Percentiles rank a stretch among this genome's conserved stretches.
Evolutionary conservation across 2,888 invertebrate species (phyloP).

Genomic region (Entomobrya multifasciata): DNA sequence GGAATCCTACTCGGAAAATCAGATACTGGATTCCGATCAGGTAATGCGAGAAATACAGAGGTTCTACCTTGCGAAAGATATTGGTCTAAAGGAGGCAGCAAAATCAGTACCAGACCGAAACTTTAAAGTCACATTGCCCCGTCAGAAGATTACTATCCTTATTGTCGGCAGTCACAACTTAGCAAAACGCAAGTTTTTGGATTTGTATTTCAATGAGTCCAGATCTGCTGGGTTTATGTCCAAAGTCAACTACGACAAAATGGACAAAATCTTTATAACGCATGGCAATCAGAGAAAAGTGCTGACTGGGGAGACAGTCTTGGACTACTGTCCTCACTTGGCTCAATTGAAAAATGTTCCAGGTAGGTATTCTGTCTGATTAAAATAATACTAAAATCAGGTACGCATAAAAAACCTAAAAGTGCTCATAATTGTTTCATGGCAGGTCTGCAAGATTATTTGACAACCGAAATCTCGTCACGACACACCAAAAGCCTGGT

Average conservation of each 20-base stretch:
- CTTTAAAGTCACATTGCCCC: constrained; percentile 32
- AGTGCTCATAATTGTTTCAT: neutral
- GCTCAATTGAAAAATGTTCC: constrained; percentile 56
- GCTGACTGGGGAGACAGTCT: constrained; percentile 47
- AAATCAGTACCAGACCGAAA: constrained; percentile 11
- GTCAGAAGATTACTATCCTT: constrained; percentile 52
- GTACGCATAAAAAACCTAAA: neutral
- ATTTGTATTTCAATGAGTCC: constrained; percentile 48
- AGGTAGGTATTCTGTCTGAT: constrained; percentile 1
- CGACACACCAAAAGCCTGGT: constrained; percentile 48
- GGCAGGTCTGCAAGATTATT: constrained; percentile 47
- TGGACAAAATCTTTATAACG: constrained; percentile 57
- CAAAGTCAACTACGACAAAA: constrained; percentile 48
- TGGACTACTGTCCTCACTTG: constrained; percentile 64
- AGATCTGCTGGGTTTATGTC: constrained; percentile 19
- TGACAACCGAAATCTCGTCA: constrained; percentile 52
- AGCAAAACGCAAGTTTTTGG: constrained; percentile 58
- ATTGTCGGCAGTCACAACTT: constrained; percentile 33
- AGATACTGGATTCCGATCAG: constrained; percentile 31
- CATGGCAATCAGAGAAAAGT: constrained; percentile 44
- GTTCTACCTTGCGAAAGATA: constrained; percentile 16
- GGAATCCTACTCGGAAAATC: neutral
- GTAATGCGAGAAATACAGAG: constrained; percentile 58
- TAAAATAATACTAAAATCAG: too few species aligned
- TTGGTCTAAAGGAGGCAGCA: constrained; percentile 34